Percentiles rank a stretch among this genome's conserved stretches.
Evolutionary conservation across 2,888 invertebrate species (phyloP).

Genomic region (Oligia fasciuncula): DNA sequence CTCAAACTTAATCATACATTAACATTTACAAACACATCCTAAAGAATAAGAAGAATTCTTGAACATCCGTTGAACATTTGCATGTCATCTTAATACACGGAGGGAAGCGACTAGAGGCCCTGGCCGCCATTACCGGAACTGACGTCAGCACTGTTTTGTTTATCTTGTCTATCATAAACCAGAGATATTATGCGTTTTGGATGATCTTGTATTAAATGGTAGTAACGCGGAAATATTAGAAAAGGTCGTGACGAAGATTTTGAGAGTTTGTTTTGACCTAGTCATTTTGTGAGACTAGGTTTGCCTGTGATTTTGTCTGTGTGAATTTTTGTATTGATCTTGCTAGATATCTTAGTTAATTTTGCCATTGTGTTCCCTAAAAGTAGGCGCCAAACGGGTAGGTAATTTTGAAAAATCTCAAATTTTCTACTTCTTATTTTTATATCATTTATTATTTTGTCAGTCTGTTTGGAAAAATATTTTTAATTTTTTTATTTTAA

Average conservation of each 20-base stretch:
- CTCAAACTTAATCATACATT: conserved; percentile 28
- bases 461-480: not conserved
- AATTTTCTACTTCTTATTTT: not conserved
- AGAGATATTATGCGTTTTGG: conserved; percentile 59
- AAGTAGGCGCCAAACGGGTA: not conserved
- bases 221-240: conserved; percentile 35
- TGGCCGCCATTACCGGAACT: conserved; percentile 59
- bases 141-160: conserved; percentile 53
- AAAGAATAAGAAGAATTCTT: conserved; percentile 26
- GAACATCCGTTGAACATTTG: conserved; percentile 48
- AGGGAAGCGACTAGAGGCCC: conserved; percentile 58
- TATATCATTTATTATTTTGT: not conserved
- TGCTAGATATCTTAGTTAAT: not conserved
- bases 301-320: not conserved
- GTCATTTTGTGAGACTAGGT: conserved; percentile 4
- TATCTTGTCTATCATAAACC: conserved; percentile 63
- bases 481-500: not conserved
- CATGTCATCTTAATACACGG: conserved; percentile 45
- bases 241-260: conserved; percentile 36
- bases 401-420: not conserved
- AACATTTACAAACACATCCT: conserved; percentile 11
- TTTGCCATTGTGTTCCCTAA: not conserved
- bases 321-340: not conserved
- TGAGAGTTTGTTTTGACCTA: conserved; percentile 27
- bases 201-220: conserved; percentile 56